Conservation (phyloP, 2,113 vertebrate genomes). For the Gavia stellata region DNA sequence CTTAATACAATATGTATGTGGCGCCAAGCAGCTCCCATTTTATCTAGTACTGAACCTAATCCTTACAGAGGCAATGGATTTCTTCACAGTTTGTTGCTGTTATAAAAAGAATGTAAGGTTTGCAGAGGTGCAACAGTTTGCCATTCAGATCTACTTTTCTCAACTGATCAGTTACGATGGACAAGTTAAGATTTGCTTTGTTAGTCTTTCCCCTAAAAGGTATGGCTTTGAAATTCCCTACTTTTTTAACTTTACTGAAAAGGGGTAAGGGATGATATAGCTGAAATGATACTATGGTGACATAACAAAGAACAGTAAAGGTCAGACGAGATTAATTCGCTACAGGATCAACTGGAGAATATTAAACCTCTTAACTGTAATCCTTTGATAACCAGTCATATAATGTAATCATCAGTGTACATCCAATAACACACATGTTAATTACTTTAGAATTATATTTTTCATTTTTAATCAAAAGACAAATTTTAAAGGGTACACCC, state of each 20-base stretch:
- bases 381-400: constrained; percentile 58
- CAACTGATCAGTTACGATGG: neutral
- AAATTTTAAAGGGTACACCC: neutral
- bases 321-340: constrained; percentile 56
- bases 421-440: constrained; percentile 47
- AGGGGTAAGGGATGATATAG: neutral
- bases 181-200: neutral
- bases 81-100: neutral
- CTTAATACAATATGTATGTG: neutral
- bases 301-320: constrained; percentile 69
- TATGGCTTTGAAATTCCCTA: neutral
- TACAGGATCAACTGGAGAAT: constrained; percentile 55
- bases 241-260: neutral
- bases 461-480: constrained; percentile 50
- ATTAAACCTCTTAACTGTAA: constrained; percentile 63
- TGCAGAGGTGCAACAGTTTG: neutral
- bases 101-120: neutral
- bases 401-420: constrained; percentile 57
- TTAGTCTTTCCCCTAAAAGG: neutral
- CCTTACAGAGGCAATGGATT: neutral
- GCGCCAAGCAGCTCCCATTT: neutral
- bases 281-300: constrained; percentile 49
- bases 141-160: neutral
- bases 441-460: constrained; percentile 46
- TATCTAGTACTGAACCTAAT: fast-evolving